These are phyloP conservation scores for Asarcornis scutulata DNA, from an alignment of 2,113 vertebrate species.

Conservation along the genomic window DNA sequence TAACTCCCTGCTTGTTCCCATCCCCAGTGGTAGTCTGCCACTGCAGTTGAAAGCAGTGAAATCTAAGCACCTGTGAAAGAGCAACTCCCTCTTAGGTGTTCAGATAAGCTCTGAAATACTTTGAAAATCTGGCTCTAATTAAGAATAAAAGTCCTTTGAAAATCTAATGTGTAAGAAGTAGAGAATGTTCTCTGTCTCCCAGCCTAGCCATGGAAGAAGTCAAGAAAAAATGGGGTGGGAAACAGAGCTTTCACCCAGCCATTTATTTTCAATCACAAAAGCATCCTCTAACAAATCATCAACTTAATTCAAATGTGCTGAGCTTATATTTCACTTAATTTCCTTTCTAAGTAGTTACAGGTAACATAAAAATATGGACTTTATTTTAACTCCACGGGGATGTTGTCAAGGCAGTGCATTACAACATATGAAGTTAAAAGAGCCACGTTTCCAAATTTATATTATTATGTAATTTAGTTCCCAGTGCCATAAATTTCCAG, in stretches of 20 bases:
- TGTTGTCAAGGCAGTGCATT: background rate
- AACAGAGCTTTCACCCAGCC: background rate
- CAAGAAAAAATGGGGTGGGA: background rate
- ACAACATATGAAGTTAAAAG: slow-evolving; percentile 13
- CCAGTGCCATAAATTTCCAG: background rate
- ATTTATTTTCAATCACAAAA: background rate
- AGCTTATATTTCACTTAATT: background rate
- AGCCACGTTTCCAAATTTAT: background rate
- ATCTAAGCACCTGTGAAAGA: background rate
- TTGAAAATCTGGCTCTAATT: background rate
- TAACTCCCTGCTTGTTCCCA: background rate
- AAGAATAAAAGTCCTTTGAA: background rate
- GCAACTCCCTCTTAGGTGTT: background rate
- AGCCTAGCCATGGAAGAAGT: background rate
- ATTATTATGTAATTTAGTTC: slow-evolving; percentile 18
- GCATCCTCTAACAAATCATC: background rate
- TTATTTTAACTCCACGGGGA: slow-evolving; percentile 5
- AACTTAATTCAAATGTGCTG: background rate
- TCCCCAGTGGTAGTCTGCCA: background rate
- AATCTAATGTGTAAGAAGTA: background rate
- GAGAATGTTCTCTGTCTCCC: background rate
- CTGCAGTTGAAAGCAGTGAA: background rate
- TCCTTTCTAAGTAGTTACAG: background rate
- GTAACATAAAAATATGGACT: background rate
- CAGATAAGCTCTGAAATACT: background rate